A percentile compares a stretch with the other conserved stretches of the same genome.
phyloP scores from a whole-genome alignment of 2,797 vertebrate genomes.

The Gymnothorax javanicus region DNA sequence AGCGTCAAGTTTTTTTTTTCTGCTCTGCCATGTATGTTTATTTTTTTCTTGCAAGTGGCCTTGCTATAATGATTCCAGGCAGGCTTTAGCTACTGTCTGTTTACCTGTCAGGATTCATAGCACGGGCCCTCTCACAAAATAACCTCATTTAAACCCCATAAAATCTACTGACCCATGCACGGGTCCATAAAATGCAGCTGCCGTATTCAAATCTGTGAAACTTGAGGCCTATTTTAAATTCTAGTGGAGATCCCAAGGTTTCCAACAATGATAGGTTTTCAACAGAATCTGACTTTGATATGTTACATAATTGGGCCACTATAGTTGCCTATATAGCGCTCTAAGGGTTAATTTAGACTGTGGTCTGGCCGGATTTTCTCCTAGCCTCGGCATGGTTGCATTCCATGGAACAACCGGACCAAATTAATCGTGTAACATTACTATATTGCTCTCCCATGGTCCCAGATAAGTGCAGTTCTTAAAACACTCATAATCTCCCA shows the following conservation, averaged over 20 bases:
- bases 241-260: no score
- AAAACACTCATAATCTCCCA: background rate
- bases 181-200: no score
- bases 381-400: background rate
- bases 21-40: background rate
- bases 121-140: background rate
- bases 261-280: no score
- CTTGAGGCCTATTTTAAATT: no score
- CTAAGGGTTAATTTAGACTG: background rate
- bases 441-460: background rate
- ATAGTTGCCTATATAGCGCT: background rate
- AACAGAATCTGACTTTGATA: no score
- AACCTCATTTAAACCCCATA: no score
- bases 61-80: background rate
- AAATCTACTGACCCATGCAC: no score
- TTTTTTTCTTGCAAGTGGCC: background rate
- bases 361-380: background rate
- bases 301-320: no score
- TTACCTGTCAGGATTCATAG: background rate
- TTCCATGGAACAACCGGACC: background rate
- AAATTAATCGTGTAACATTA: background rate
- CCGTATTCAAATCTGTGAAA: no score
- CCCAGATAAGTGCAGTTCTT: background rate
- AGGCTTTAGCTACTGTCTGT: background rate
- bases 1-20: background rate